Evolutionary conservation across 23 tunicate genomes (phyloP).

Genomic region (Clavelina lepadiformis): DNA sequence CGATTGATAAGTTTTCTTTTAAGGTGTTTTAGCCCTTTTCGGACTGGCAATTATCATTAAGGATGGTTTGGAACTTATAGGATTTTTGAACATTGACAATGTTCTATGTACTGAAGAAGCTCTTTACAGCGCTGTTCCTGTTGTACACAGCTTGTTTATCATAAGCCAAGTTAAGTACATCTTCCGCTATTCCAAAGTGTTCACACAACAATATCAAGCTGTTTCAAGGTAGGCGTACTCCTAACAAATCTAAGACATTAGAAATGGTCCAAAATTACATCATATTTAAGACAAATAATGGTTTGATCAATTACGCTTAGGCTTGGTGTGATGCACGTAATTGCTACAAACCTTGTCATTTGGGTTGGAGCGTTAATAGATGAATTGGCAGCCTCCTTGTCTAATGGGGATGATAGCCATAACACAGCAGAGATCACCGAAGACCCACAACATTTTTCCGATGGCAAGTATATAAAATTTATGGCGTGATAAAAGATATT

Average conservation of each 20-base stretch:
- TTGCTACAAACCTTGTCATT: constrained; percentile 64
- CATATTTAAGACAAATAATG: background rate
- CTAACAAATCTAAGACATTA: no score
- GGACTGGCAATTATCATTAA: constrained; percentile 82
- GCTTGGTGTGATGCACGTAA: constrained; percentile 80
- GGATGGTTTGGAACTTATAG: constrained; percentile 61
- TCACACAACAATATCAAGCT: constrained; percentile 28
- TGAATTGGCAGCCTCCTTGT: constrained; percentile 50
- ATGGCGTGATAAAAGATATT: no score
- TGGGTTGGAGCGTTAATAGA: constrained; percentile 62
- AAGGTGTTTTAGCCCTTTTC: constrained; percentile 63
- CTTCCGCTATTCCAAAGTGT: constrained; percentile 62
- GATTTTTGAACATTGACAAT: constrained; percentile 28
- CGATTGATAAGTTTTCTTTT: no score
- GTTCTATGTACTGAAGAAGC: constrained; percentile 26
- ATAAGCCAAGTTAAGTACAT: constrained; percentile 63
- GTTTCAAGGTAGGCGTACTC: constrained; percentile 44
- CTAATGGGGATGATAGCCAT: no score
- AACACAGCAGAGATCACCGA: no score
- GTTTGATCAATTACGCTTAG: constrained; percentile 9
- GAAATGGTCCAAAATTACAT: no score
- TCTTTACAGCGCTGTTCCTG: constrained; percentile 48
- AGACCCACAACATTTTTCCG: no score
- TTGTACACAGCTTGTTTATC: constrained; percentile 40
- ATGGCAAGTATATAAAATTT: no score